phyloP scores from a whole-genome alignment of 2,113 vertebrate genomes.

The Calcarius ornatus region DNA sequence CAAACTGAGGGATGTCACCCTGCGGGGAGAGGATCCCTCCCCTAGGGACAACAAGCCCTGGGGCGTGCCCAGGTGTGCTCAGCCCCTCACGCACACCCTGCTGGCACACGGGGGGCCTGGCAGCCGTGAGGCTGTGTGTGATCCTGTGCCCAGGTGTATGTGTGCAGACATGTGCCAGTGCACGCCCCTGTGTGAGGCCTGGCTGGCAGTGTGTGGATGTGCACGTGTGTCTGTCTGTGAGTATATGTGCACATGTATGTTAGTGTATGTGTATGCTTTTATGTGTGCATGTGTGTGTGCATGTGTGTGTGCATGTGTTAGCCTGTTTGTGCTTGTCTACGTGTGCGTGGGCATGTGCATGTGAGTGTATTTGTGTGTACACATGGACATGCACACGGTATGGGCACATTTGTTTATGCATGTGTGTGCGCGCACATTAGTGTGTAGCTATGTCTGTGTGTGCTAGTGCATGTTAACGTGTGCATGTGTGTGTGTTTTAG shows the following conservation, averaged over 20 bases:
- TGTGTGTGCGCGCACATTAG: neutral
- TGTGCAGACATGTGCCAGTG: neutral
- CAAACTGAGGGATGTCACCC: no score
- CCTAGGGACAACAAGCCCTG: neutral
- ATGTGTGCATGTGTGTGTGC: no score
- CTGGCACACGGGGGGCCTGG: no score
- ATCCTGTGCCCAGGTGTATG: no score
- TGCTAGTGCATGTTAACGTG: neutral
- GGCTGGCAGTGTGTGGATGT: neutral
- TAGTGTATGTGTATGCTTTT: neutral
- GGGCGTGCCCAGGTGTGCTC: neutral
- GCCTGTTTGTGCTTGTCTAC: neutral
- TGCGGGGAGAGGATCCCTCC: neutral
- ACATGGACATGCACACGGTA: neutral
- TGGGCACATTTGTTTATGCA: no score
- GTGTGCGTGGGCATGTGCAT: neutral
- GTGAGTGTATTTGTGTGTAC: neutral
- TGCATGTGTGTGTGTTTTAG: neutral
- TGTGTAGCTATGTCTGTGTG: neutral
- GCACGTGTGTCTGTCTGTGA: neutral
- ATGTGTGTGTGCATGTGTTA: neutral
- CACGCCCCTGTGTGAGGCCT: neutral
- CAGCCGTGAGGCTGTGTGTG: rapidly evolving
- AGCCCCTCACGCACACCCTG: neutral
- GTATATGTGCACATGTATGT: no score